Base-by-base conservation (phyloP, 2,113 vertebrate genomes). In the Melanocharis versteri region DNA sequence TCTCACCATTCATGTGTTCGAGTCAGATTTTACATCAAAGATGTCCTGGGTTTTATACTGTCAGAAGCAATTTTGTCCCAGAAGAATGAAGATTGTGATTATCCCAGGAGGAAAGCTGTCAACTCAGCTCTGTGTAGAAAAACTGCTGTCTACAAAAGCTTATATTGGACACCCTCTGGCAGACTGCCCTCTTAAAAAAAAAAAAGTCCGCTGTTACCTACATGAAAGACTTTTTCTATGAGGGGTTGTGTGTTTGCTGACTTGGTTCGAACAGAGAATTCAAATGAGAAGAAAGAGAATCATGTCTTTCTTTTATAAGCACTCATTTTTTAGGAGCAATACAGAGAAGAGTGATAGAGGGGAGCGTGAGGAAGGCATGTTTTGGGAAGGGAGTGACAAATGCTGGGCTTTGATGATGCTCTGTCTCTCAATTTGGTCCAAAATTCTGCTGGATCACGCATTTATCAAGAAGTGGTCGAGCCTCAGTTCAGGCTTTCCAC, bases 21-120 rank as follows among this genome's bases (percentile, higher is more conserved):
- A 90, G 83, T 77, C 89, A 94, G 91, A 87, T 97, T 93, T 95
- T 92, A 96, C 94, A 97, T 97, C 97, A 97, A 96, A 97, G 96
- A 89, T 96, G 88, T 61, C 93, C 93, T 73, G 90, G 95, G 95
- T 96, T 97, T 97, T 96, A 89, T 93, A 96, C 66, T 97, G 96
- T 96, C 97, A 96, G 88, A 97, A 95, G 90, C 91, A 94, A 97
- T 97, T 95, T 92, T 96, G 96, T 96, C 95, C 90, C 77, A 87
- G 90, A 93, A 96, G 95, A 96, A 95, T 96, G 79, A 96, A 92
- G 96, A 90, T 85, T 85, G 93, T 83, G 90, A 95, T 96, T 96
- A 97, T 81, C 94, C 83, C 93, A 87, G 94, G 93, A 96, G 93
- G 87, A 97, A 96, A 96, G 85, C 91, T 94, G 95, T 96, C 96